phyloP scores from a whole-genome alignment of 2,888 invertebrate genomes.

The Abrostola tripartita region DNA sequence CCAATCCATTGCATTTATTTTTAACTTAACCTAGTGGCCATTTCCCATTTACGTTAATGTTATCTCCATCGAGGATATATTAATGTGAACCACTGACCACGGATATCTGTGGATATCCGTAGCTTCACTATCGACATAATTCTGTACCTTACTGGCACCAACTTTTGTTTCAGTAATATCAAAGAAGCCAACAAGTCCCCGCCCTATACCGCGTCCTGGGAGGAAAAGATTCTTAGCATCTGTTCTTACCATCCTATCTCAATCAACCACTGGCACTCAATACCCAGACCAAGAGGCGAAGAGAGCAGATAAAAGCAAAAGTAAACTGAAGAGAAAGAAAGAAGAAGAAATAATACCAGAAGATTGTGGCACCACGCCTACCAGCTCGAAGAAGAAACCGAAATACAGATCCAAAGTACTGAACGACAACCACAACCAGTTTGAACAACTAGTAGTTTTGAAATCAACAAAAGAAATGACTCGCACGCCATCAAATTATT shows the following conservation, averaged over 20 bases:
- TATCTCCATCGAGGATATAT: too few relatives aligned
- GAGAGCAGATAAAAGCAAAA: conserved; percentile 14
- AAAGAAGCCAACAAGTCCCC: conserved; percentile 46
- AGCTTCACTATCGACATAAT: not conserved
- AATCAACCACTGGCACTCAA: conserved; percentile 70
- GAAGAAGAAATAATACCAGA: conserved; percentile 1
- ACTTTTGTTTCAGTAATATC: conserved; percentile 41
- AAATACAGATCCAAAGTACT: conserved; percentile 61
- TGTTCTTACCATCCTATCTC: conserved; percentile 68
- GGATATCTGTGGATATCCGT: too few relatives aligned
- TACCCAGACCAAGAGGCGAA: conserved; percentile 57
- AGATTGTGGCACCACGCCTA: not conserved
- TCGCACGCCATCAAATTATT: conserved; percentile 66
- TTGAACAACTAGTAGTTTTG: conserved; percentile 62
- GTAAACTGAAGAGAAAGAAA: conserved; percentile 14
- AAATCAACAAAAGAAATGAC: conserved; percentile 65
- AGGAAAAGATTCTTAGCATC: conserved; percentile 68
- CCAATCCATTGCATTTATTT: too few relatives aligned
- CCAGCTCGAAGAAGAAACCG: conserved; percentile 35
- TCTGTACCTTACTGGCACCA: not conserved
- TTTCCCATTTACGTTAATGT: too few relatives aligned
- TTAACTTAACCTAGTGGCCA: too few relatives aligned
- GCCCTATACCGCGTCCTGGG: conserved; percentile 58
- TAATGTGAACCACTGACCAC: too few relatives aligned
- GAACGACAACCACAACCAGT: conserved; percentile 46